These are phyloP conservation scores for Neuroscelio doddi DNA, from an alignment of 2,888 invertebrate genomes.

Conservation along the genomic window DNA sequence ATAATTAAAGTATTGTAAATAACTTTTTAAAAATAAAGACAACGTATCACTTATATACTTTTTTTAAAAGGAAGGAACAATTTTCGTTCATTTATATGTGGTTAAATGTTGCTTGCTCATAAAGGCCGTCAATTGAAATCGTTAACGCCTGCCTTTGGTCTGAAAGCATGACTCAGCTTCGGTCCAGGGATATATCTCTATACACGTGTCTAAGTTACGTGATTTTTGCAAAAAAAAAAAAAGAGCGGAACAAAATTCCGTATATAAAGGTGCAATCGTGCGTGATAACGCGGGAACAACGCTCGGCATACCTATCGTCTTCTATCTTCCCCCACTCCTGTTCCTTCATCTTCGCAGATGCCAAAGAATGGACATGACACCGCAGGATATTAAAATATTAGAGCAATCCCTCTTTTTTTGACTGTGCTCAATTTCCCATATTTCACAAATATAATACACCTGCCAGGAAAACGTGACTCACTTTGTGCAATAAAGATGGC, in stretches of 20 bases:
- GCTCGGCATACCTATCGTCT: conserved; percentile 51
- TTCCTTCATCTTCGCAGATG: conserved; percentile 37
- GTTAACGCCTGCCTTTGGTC: conserved; percentile 41
- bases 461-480: conserved; percentile 35
- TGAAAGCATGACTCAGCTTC: conserved; percentile 42
- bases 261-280: conserved; percentile 55
- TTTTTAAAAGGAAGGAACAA: no score
- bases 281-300: conserved; percentile 60
- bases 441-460: conserved; percentile 46
- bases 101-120: conserved; percentile 52
- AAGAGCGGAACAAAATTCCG: conserved; percentile 36
- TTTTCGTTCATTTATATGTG: no score
- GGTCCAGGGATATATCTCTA: conserved; percentile 42
- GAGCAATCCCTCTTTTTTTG: conserved; percentile 35
- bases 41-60: no score
- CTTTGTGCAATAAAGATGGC: not conserved
- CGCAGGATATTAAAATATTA: conserved; percentile 64
- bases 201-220: conserved; percentile 49
- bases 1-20: no score
- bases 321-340: no score
- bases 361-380: conserved; percentile 58
- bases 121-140: conserved; percentile 35
- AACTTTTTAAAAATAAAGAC: no score
- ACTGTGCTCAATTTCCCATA: conserved; percentile 33
- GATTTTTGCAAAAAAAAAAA: conserved; percentile 54